Evolutionary conservation across 2,113 vertebrate genomes (phyloP).

Genomic region (Heterochromis multidens): DNA sequence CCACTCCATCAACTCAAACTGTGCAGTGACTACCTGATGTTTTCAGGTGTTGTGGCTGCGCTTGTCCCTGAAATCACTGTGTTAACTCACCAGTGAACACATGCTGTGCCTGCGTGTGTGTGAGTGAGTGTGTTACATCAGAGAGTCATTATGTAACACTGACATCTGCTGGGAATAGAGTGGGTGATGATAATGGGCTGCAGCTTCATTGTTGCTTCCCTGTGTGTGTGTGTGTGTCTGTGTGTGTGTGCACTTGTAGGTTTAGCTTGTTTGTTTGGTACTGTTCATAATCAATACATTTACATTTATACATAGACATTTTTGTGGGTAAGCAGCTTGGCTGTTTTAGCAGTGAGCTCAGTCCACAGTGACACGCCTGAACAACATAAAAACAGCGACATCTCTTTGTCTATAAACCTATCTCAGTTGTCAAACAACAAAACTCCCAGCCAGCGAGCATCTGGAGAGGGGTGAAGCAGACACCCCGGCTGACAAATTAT

Average conservation of each 20-base stretch:
- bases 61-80: background rate
- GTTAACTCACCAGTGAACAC: background rate
- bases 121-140: conserved; percentile 12
- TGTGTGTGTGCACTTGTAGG: background rate
- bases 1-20: background rate
- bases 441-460: background rate
- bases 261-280: background rate
- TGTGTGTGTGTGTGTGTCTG: background rate
- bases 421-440: background rate
- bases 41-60: background rate
- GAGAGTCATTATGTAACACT: conserved; percentile 32
- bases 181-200: background rate
- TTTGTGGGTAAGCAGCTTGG: background rate
- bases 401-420: background rate
- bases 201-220: background rate
- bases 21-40: background rate
- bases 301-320: background rate
- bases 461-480: background rate
- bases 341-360: background rate
- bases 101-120: background rate
- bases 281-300: background rate
- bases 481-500: background rate
- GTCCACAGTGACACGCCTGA: background rate
- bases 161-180: conserved; percentile 46
- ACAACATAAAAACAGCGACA: background rate